A percentile compares a stretch with the other conserved stretches of the same genome.
Conservation (phyloP, 2,797 vertebrate genomes). For the Crocidura indochinensis region DNA sequence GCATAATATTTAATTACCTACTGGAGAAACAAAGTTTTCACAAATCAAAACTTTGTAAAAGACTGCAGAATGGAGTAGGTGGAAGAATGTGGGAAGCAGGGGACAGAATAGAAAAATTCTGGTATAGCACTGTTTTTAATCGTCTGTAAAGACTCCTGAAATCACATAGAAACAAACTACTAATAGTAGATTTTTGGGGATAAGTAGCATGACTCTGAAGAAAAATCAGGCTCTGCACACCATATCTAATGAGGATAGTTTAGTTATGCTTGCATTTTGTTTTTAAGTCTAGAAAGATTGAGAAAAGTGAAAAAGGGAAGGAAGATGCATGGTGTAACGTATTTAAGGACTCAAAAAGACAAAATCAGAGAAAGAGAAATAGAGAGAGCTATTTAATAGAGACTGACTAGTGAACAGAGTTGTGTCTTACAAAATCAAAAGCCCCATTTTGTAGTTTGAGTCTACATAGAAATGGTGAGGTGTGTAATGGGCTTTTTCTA, state of each 20-base stretch:
- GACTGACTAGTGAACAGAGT: conserved; percentile 68
- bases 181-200: neutral
- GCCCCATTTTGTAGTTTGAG: conserved; percentile 71
- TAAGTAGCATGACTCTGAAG: neutral
- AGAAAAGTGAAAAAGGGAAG: neutral
- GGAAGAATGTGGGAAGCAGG: rapidly evolving
- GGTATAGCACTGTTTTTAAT: neutral
- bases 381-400: neutral
- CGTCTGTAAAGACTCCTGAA: neutral
- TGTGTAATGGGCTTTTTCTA: conserved; percentile 72
- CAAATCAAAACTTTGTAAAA: conserved; percentile 5
- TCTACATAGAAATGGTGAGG: conserved; percentile 78
- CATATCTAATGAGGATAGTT: neutral
- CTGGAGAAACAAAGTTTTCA: neutral
- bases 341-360: neutral
- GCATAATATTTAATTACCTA: neutral
- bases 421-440: conserved; percentile 66
- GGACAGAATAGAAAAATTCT: neutral
- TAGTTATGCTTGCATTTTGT: neutral
- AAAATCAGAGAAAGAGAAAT: neutral
- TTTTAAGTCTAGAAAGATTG: neutral
- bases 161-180: neutral
- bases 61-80: rapidly evolving
- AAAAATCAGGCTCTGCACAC: neutral
- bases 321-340: neutral